phyloP scores from a whole-genome alignment of 92 coral and sea anemone genomes.

The Montipora capitata region DNA sequence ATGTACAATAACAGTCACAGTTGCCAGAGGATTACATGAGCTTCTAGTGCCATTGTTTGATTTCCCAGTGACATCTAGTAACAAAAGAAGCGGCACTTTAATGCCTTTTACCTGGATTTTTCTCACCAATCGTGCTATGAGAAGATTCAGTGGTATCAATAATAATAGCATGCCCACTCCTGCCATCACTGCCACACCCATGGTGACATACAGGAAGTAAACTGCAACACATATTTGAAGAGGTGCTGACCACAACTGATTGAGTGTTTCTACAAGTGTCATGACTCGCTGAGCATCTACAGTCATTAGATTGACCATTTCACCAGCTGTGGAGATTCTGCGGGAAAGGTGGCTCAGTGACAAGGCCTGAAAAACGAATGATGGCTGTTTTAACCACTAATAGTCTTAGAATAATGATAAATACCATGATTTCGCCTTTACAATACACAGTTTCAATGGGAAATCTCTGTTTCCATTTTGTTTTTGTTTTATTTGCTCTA shows the following conservation, averaged over 20 bases:
- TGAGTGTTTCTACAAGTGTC: conserved; percentile 73
- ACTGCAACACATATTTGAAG: conserved; percentile 85
- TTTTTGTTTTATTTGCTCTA: no score
- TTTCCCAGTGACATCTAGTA: no score
- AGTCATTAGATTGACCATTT: conserved; percentile 93
- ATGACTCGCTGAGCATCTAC: conserved; percentile 90
- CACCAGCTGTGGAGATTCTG: conserved; percentile 91
- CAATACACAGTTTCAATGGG: no score
- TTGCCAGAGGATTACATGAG: no score
- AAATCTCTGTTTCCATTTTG: no score
- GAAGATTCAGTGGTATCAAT: conserved; percentile 85
- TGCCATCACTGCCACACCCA: conserved; percentile 92
- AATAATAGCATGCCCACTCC: conserved; percentile 88
- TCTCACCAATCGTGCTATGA: conserved; percentile 70
- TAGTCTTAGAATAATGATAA: no score
- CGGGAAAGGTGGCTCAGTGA: conserved; percentile 82
- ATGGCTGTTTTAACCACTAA: background rate
- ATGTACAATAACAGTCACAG: no score
- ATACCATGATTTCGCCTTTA: no score
- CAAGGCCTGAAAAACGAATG: conserved; percentile 59
- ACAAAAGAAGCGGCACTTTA: no score
- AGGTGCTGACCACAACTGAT: conserved; percentile 94
- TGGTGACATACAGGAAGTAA: conserved; percentile 87
- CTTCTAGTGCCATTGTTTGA: no score
- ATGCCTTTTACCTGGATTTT: conserved; percentile 77